phyloP scores from a whole-genome alignment of 1,140 invertebrate genomes.

The Cydia strobilella region DNA sequence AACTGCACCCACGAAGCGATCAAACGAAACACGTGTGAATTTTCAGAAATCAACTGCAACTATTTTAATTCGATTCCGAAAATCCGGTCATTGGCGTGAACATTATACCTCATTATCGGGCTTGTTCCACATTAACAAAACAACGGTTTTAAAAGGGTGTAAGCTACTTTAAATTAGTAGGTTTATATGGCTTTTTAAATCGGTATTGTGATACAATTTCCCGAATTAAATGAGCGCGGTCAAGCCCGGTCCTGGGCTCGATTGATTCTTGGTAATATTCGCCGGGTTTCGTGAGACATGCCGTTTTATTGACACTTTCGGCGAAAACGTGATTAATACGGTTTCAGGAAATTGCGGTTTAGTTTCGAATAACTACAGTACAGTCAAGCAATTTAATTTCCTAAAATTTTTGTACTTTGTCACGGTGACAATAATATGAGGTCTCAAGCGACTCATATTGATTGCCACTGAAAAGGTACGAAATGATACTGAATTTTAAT shows the following conservation, averaged over 20 bases:
- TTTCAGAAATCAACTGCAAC: neutral
- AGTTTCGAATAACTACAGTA: neutral
- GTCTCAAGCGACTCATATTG: too few species aligned
- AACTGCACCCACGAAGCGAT: neutral
- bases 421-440: too few species aligned
- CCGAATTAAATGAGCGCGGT: neutral
- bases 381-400: too few species aligned
- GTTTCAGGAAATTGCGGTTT: constrained; percentile 6
- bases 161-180: neutral
- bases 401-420: too few species aligned
- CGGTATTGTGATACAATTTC: neutral
- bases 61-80: constrained; percentile 3
- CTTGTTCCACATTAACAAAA: neutral
- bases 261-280: constrained; percentile 21
- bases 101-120: constrained; percentile 8
- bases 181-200: neutral
- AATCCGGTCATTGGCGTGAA: constrained; percentile 4
- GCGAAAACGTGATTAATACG: constrained; percentile 21
- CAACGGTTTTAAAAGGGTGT: neutral
- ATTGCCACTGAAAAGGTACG: too few species aligned
- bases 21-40: neutral
- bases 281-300: constrained; percentile 1
- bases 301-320: constrained; percentile 17
- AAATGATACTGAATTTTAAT: too few species aligned
- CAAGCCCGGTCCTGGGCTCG: neutral